Conservation (phyloP, 2,888 invertebrate genomes). For the Entomobrya proxima region DNA sequence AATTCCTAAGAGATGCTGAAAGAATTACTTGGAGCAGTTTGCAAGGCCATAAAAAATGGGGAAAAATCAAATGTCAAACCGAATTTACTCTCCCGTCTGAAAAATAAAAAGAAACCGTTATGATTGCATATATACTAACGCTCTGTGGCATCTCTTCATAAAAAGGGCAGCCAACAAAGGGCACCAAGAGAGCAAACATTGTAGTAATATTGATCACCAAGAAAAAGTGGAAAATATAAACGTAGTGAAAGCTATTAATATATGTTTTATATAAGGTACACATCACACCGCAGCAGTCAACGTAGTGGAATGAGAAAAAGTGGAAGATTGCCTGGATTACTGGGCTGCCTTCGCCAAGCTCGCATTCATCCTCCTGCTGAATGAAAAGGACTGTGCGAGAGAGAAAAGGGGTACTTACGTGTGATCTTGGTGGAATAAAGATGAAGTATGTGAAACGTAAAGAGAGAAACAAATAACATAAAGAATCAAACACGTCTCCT, state of each 20-base stretch:
- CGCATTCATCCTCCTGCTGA: neutral
- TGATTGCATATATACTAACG: conserved; percentile 39
- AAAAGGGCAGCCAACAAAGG: too few relatives aligned
- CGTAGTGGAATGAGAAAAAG: conserved; percentile 45
- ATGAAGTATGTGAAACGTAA: neutral
- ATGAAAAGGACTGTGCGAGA: neutral
- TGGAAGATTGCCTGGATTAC: conserved; percentile 57
- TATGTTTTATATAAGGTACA: too few relatives aligned
- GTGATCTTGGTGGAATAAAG: conserved; percentile 11
- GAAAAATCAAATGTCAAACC: conserved; percentile 72
- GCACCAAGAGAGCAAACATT: too few relatives aligned
- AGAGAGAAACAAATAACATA: conserved; percentile 18
- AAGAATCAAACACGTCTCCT: neutral
- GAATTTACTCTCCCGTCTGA: conserved; percentile 67
- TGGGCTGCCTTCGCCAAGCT: neutral
- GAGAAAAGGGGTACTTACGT: neutral
- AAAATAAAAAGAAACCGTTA: conserved; percentile 68
- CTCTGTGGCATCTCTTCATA: too few relatives aligned
- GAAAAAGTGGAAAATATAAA: too few relatives aligned
- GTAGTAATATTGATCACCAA: too few relatives aligned
- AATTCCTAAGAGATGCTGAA: conserved; percentile 54
- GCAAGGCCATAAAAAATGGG: conserved; percentile 51
- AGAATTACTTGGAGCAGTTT: conserved; percentile 55
- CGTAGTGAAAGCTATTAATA: too few relatives aligned
- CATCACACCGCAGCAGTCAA: neutral